Evolutionary conservation across 2,113 vertebrate genomes (phyloP).

Genomic region (Tychaedon coryphoeus): DNA sequence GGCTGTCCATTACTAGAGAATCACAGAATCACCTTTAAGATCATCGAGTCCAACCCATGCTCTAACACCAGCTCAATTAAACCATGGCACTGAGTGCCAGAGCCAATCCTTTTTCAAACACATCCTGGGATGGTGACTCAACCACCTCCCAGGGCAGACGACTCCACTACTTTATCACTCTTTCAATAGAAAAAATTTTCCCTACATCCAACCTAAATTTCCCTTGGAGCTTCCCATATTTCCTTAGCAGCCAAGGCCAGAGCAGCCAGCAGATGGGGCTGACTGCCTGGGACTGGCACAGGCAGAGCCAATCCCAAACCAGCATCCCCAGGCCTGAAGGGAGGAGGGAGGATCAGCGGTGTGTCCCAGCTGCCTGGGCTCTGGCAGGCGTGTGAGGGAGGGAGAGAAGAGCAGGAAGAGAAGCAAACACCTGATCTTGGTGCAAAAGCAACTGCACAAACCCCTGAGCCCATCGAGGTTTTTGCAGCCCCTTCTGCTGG

Average conservation of each 20-base stretch:
- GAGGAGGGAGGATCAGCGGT: background rate
- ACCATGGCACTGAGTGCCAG: background rate
- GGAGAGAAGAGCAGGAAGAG: background rate
- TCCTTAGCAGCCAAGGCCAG: background rate
- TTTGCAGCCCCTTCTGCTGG: background rate
- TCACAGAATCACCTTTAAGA: background rate
- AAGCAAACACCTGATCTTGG: background rate
- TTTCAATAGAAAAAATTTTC: background rate
- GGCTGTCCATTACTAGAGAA: background rate
- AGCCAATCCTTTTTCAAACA: background rate
- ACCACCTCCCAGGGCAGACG: background rate
- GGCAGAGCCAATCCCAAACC: background rate
- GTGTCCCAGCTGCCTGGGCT: background rate
- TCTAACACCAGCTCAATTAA: background rate
- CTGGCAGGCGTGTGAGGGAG: background rate
- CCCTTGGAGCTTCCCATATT: background rate
- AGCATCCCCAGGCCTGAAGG: background rate
- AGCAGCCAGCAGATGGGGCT: constrained; percentile 57
- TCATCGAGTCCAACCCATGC: background rate
- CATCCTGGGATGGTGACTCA: background rate
- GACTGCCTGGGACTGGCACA: background rate
- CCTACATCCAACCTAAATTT: background rate
- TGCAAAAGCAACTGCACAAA: background rate
- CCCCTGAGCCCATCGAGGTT: background rate
- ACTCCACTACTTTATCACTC: background rate